These are phyloP conservation scores for Myrmecobius fasciatus DNA, from an alignment of 2,113 vertebrate genomes.

Conservation along the genomic window DNA sequence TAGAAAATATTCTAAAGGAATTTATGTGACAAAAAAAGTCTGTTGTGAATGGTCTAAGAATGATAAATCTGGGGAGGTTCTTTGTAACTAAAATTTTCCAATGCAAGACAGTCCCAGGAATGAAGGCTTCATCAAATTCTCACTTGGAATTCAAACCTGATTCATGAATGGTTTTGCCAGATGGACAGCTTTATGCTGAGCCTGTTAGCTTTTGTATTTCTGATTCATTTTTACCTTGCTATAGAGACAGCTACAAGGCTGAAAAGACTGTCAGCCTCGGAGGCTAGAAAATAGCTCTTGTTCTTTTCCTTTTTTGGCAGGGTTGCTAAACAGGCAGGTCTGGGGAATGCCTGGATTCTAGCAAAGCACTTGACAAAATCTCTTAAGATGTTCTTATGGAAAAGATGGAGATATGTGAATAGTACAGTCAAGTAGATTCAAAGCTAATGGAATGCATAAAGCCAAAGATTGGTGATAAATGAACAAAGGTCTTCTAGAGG, in stretches of 20 bases:
- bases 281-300: conserved; percentile 29
- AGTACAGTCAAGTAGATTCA: background rate
- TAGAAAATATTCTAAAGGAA: background rate
- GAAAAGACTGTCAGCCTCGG: background rate
- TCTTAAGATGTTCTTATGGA: background rate
- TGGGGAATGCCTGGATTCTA: background rate
- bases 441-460: background rate
- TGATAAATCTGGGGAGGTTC: background rate
- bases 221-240: conserved; percentile 46
- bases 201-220: conserved; percentile 34
- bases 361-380: background rate
- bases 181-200: background rate
- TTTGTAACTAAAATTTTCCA: background rate
- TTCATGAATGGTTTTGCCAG: background rate
- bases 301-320: conserved; percentile 11
- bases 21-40: background rate
- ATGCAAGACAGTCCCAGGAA: background rate
- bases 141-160: conserved; percentile 20
- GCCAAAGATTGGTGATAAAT: background rate
- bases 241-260: conserved; percentile 15
- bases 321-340: background rate
- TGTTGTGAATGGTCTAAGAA: background rate
- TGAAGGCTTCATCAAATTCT: conserved; percentile 4
- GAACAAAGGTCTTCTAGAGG: background rate
- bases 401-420: background rate